These are phyloP conservation scores for Strigamia transsilvanica DNA, from an alignment of 2,888 invertebrate species.

Conservation along the genomic window DNA sequence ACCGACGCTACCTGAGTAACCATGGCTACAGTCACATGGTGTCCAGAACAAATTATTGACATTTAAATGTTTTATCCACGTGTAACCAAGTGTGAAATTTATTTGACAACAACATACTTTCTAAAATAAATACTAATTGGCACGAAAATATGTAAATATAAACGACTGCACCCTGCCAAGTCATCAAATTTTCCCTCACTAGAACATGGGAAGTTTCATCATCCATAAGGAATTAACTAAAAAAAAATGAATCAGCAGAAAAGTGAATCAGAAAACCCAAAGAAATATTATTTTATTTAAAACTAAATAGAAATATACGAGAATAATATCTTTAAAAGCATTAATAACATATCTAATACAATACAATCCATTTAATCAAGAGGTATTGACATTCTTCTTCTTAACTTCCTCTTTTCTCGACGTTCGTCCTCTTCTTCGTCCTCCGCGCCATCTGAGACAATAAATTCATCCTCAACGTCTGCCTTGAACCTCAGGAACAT, in stretches of 20 bases:
- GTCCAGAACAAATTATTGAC: slow-evolving; percentile 15
- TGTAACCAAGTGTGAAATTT: background rate
- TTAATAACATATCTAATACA: no score
- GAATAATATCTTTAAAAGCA: no score
- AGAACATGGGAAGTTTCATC: no score
- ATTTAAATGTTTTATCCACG: background rate
- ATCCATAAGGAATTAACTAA: no score
- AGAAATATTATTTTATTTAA: no score
- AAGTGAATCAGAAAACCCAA: no score
- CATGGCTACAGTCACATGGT: slow-evolving; percentile 24
- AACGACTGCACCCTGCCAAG: no score
- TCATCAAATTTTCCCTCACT: no score
- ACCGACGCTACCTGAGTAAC: slow-evolving; percentile 17
- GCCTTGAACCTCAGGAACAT: background rate
- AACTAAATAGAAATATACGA: no score
- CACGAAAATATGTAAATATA: no score
- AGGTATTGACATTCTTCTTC: background rate
- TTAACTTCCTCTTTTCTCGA: background rate
- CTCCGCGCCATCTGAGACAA: background rate
- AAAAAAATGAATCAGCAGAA: no score
- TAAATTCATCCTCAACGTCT: background rate
- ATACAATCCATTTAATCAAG: background rate
- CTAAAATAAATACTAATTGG: background rate
- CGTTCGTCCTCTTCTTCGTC: background rate
- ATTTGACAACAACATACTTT: background rate